These are phyloP conservation scores for Anguilla megastoma DNA, from an alignment of 2,797 vertebrate genomes.

Conservation along the genomic window DNA sequence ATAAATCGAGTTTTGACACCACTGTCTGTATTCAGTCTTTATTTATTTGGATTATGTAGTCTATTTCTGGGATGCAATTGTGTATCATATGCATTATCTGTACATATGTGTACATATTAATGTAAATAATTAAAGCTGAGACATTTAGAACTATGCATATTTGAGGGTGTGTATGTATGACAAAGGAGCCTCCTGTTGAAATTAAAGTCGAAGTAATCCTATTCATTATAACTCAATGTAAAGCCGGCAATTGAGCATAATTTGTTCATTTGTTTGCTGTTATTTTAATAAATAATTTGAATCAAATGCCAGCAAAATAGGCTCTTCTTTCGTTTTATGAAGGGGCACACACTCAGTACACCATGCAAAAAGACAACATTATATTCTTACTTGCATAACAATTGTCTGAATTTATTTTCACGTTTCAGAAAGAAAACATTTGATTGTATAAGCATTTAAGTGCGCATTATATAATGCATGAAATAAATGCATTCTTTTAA, in stretches of 20 bases:
- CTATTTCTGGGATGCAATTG: constrained; percentile 70
- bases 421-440: constrained; percentile 27
- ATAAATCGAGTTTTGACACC: constrained; percentile 43
- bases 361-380: neutral
- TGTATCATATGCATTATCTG: constrained; percentile 65
- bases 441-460: neutral
- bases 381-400: constrained; percentile 54
- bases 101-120: constrained; percentile 69
- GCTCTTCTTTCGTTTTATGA: neutral
- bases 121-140: constrained; percentile 75
- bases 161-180: constrained; percentile 35
- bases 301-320: neutral
- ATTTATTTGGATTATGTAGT: constrained; percentile 59
- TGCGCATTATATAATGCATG: neutral
- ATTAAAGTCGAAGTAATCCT: constrained; percentile 53
- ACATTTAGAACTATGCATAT: constrained; percentile 58
- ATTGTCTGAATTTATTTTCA: constrained; percentile 42
- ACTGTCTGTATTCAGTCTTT: constrained; percentile 58
- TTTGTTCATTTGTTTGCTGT: constrained; percentile 63
- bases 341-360: neutral
- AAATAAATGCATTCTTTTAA: neutral
- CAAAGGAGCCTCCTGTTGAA: constrained; percentile 55
- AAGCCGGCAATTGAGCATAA: constrained; percentile 35
- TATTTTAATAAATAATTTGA: constrained; percentile 67
- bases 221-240: constrained; percentile 47